phyloP scores from a whole-genome alignment of 2,113 vertebrate genomes.

The Anarhynchus alexandrinus region DNA sequence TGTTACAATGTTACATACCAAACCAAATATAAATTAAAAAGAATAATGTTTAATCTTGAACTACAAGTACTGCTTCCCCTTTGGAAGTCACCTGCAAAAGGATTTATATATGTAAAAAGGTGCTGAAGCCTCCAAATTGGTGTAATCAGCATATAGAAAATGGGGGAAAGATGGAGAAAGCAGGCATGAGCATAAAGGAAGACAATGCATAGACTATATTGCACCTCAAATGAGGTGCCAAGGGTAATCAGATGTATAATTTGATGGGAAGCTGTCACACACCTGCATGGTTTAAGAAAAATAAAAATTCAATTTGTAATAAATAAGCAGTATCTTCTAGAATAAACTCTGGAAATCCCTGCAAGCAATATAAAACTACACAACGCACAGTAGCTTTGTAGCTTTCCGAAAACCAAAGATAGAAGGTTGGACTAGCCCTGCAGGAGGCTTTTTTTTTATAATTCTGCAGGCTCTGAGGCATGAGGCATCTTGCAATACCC shows the following conservation, averaged over 20 bases:
- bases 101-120: not conserved
- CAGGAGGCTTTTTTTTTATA: not conserved
- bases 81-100: not conserved
- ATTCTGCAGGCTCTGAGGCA: not conserved
- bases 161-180: not conserved
- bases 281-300: not conserved
- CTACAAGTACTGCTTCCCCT: not conserved
- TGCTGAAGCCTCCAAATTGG: not conserved
- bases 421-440: not conserved
- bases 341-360: not conserved
- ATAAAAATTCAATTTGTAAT: not conserved
- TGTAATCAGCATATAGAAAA: not conserved
- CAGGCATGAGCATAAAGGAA: not conserved
- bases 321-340: not conserved
- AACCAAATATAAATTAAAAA: not conserved
- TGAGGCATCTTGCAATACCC: not conserved
- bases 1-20: not conserved
- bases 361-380: not conserved
- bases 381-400: not conserved
- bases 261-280: not conserved
- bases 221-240: not conserved
- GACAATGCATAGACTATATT: not conserved
- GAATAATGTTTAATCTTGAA: not conserved
- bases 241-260: not conserved
- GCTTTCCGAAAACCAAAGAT: not conserved